Evolutionary conservation across 2,113 vertebrate genomes (phyloP).

Genomic region (Proteles cristata): DNA sequence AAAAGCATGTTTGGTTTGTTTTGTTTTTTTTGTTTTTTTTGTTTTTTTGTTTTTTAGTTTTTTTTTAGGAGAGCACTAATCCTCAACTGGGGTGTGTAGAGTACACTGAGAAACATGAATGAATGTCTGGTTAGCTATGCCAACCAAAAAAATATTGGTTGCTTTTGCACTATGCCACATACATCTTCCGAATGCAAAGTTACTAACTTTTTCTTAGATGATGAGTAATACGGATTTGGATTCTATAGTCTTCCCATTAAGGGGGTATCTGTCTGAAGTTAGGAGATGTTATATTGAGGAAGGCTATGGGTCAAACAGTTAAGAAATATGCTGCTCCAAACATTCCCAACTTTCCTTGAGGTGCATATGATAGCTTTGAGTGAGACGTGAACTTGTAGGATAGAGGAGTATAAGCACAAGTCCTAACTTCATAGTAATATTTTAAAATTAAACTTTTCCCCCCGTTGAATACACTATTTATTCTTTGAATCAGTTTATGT

Average conservation of each 20-base stretch:
- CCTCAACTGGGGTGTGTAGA: background rate
- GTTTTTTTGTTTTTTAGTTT: background rate
- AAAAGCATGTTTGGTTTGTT: slow-evolving; percentile 65
- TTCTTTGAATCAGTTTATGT: background rate
- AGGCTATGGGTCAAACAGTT: background rate
- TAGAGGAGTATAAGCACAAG: background rate
- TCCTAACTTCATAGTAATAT: background rate
- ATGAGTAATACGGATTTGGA: background rate
- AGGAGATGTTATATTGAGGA: slow-evolving; percentile 8
- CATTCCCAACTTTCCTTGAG: background rate
- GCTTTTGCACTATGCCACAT: background rate
- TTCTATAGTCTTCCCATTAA: background rate
- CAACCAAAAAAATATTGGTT: background rate
- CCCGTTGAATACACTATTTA: background rate
- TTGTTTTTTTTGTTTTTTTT: slow-evolving; percentile 31
- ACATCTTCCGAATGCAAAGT: background rate
- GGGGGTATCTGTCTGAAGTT: background rate
- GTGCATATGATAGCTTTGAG: background rate
- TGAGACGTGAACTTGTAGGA: background rate
- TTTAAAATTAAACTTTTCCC: background rate
- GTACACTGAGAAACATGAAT: slow-evolving; percentile 20
- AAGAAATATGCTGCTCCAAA: background rate
- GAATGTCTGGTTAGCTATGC: background rate
- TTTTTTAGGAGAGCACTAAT: slow-evolving; percentile 68
- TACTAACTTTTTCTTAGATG: background rate